These are phyloP conservation scores for Sesamia inferens DNA, from an alignment of 2,888 invertebrate genomes.

Conservation along the genomic window DNA sequence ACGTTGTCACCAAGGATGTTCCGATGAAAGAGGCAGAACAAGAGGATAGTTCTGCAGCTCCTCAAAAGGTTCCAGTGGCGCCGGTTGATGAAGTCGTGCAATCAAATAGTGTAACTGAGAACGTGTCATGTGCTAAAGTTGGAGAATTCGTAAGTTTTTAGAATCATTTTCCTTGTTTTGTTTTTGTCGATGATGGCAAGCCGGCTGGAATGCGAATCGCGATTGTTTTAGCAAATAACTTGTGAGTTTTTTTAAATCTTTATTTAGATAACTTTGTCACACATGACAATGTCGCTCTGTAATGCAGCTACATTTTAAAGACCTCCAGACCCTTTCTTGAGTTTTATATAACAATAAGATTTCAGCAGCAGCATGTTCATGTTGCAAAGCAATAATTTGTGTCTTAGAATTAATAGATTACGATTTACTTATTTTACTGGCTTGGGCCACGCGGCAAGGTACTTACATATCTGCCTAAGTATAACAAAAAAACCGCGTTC, in stretches of 20 bases:
- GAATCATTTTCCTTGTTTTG: conserved; percentile 41
- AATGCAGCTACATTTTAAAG: no score
- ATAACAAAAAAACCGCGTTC: not conserved
- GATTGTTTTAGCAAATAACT: not conserved
- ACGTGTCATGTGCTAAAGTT: conserved; percentile 72
- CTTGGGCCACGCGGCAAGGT: not conserved
- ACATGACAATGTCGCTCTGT: no score
- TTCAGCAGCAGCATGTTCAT: not conserved
- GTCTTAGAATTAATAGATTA: not conserved
- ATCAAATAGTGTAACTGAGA: conserved; percentile 22
- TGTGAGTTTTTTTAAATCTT: no score
- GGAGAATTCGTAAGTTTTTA: conserved; percentile 80
- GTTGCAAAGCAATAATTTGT: not conserved
- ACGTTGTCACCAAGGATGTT: conserved; percentile 65
- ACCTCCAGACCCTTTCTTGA: not conserved
- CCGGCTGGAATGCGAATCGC: not conserved
- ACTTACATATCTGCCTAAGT: not conserved
- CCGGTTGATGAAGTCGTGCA: conserved; percentile 19
- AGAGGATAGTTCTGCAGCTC: conserved; percentile 28
- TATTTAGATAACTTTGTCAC: no score
- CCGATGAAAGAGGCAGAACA: conserved; percentile 33
- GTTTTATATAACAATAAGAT: not conserved
- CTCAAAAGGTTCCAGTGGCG: conserved; percentile 8
- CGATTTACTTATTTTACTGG: not conserved
- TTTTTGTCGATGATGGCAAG: conserved; percentile 8